Evolutionary conservation across 2,888 invertebrate species (phyloP).

Genomic region (Cerceris rybyensis): DNA sequence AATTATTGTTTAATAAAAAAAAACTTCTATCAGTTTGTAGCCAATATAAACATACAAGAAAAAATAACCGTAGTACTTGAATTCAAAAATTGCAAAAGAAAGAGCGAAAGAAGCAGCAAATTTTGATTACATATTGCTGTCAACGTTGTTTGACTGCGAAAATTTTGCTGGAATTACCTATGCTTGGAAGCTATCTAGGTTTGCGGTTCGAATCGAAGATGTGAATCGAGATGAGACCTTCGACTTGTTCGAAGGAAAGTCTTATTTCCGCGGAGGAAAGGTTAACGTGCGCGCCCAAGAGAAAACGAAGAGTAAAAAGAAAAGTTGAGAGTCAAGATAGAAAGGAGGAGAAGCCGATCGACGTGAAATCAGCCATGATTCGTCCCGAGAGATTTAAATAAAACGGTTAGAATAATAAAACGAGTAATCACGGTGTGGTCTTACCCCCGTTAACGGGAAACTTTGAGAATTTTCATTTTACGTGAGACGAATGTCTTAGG

Average conservation of each 20-base stretch:
- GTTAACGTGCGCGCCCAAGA: neutral
- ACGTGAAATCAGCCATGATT: conserved; percentile 5
- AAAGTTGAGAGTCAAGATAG: neutral
- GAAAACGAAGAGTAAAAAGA: neutral
- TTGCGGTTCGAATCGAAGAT: neutral
- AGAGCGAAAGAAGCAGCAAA: neutral
- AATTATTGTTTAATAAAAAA: no score
- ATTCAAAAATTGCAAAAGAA: neutral
- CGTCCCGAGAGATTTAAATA: neutral
- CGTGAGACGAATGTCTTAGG: neutral
- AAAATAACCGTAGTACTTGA: no score
- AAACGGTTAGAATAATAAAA: conserved; percentile 1
- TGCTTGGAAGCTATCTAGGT: no score
- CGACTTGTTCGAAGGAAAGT: conserved; percentile 4
- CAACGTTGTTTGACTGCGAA: no score
- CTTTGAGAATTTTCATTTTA: conserved; percentile 11
- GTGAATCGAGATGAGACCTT: neutral
- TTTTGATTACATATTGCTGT: no score
- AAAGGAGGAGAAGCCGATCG: conserved; percentile 15
- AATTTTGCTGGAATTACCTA: no score
- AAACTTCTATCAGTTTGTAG: no score
- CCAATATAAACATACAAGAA: no score
- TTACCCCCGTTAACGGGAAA: neutral
- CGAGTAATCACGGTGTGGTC: neutral
- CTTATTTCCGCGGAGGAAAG: neutral